Base-by-base conservation (phyloP, 2,113 vertebrate genomes). In the Spheniscus mendiculus region DNA sequence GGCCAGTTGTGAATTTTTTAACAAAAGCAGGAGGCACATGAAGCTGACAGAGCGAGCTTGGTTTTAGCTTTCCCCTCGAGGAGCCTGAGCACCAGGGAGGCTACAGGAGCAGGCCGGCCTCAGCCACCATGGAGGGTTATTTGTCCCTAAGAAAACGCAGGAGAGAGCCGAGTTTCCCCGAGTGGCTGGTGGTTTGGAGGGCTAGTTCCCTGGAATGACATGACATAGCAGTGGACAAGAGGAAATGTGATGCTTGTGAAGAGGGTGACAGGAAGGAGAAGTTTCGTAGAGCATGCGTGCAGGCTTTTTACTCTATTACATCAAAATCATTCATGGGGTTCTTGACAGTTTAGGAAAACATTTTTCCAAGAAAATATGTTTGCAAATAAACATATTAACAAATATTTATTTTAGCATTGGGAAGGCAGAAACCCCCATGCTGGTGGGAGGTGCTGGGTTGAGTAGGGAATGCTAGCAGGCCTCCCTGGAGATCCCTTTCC, bases 131-230 rank as follows among this genome's bases (percentile, higher is more conserved):
- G 26, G 21, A 84, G 9, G 17, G 10, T 18, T 47, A 27, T 53
- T 79, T 55, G 21, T 58, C 20, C 47, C 66, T n/a, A 62, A 56
- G 36, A 36, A 59, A 79, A 55, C 0, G 0, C 61, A 80, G 74
- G 13, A 36, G 12, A 56, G 16, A 6, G 11, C 2, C 1, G 1
- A 32, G 29, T 38, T 58, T 44, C 25, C 18, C 23, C 1, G 1
- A 12, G 23, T 19, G 50, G 34, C 70, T 77, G 49, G 23, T 63
- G 12, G 8, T 42, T 58, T 45, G 27, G 32, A 44, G 15, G 18
- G 32, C n/a, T 44, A 12, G 12, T 27, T 61, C 16, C 38, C 29
- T 53, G 45, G 45, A 47, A 82, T 15, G 47, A 44, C 22, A 26
- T 12, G 18, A 38, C 55, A 18, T 10, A 42, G 26, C 15, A 4